A percentile compares a stretch with the other conserved stretches of the same genome.
Evolutionary conservation across 1,140 invertebrate species (phyloP).

Genomic region (Forficula auricularia): DNA sequence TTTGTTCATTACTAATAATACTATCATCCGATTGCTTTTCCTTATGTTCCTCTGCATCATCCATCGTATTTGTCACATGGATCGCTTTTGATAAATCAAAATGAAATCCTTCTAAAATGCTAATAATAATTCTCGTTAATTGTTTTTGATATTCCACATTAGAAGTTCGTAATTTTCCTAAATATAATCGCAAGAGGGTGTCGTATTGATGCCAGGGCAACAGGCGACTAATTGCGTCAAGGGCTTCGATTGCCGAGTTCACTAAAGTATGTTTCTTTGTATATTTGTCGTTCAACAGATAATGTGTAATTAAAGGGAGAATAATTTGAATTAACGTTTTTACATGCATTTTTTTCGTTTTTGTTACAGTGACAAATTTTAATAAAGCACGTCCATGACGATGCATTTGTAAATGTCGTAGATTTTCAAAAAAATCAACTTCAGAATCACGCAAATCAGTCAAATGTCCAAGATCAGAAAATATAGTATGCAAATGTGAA

Average conservation of each 20-base stretch:
- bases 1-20: not conserved
- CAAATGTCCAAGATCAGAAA: slow-evolving; percentile 55
- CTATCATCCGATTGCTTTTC: slow-evolving; percentile 17
- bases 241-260: slow-evolving; percentile 51
- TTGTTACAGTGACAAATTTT: slow-evolving; percentile 18
- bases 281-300: slow-evolving; percentile 61
- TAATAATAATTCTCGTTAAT: slow-evolving; percentile 58
- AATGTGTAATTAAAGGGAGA: slow-evolving; percentile 62
- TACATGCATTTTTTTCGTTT: no score
- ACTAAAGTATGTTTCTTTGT: slow-evolving; percentile 57
- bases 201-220: slow-evolving; percentile 79
- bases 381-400: slow-evolving; percentile 59
- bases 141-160: slow-evolving; percentile 63
- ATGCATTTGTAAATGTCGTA: slow-evolving; percentile 70
- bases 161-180: slow-evolving; percentile 45
- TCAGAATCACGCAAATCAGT: slow-evolving; percentile 59
- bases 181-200: slow-evolving; percentile 57
- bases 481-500: slow-evolving; percentile 42
- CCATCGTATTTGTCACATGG: slow-evolving; percentile 10
- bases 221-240: slow-evolving; percentile 53
- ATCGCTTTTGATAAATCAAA: slow-evolving; percentile 60
- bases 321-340: slow-evolving; percentile 64
- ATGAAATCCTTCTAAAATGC: slow-evolving; percentile 80
- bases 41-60: slow-evolving; percentile 16
- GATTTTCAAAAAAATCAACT: slow-evolving; percentile 87